Base-by-base conservation (phyloP, 1,140 invertebrate genomes). In the Lutraria rhynchaena region DNA sequence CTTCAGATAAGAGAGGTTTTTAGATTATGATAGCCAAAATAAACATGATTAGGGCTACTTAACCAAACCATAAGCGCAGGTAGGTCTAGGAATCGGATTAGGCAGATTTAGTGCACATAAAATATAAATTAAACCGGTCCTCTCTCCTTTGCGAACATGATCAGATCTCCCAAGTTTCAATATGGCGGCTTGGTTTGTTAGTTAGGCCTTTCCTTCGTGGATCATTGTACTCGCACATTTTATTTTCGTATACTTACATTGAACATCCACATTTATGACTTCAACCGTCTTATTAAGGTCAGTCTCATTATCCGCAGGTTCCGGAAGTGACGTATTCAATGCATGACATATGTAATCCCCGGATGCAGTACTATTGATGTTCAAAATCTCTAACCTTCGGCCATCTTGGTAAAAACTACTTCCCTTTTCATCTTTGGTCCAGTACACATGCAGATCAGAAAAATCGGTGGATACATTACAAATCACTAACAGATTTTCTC, bases 261-360 rank as follows among this genome's bases (percentile, higher is more conserved):
- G 51, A 24, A 74, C 71, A 19, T 74, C 71, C 17, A 74, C 71
- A 19, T 55, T 74, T n/a, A 74, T 57, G 3, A 61, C 57, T 19
- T 74, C 35, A 74, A 74, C n/a, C n/a, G n/a, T n/a, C n/a, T 63
- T n/a, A 41, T 55, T 31, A 37, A 51, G n/a, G n/a, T n/a, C n/a
- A 19, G 33, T 74, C 41, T 57, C 71, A 22, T 74, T 74, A 17
- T 41, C 29, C 9, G 58, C 31, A 0, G 55, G 71, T 13, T 37
- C 55, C 11, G 61, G 37, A 46, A 27, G 33, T 58, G 53, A 41
- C 71, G 57, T 74, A 60, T 74, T 74, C n/a, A 58, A 19, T 22
- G 35, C 33, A 29, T 74, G 41, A 37, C 71, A 74, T 3, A 74
- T 29, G 33, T 74, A 74, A 33, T 74, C 51, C 4, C 71, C 71